Evolutionary conservation across 2,113 vertebrate genomes (phyloP).

Genomic region (Anarhynchus alexandrinus): DNA sequence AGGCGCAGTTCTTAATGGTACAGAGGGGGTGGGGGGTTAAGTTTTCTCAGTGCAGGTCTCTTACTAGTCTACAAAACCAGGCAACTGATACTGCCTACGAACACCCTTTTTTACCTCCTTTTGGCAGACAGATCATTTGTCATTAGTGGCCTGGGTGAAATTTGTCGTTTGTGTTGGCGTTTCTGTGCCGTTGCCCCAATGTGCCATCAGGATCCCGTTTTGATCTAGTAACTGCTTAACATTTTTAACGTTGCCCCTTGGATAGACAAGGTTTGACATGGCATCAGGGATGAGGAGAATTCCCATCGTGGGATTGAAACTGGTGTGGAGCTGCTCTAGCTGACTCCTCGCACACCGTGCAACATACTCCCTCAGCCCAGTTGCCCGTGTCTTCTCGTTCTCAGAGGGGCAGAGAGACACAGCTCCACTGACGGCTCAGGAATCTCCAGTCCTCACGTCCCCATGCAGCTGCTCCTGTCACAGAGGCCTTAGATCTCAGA

Average conservation of each 20-base stretch:
- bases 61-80: not conserved
- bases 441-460: not conserved
- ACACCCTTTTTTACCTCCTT: not conserved
- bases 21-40: not conserved
- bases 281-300: not conserved
- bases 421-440: not conserved
- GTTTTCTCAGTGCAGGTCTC: not conserved
- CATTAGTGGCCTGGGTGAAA: not conserved
- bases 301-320: not conserved
- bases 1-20: not conserved
- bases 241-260: not conserved
- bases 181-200: not conserved
- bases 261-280: not conserved
- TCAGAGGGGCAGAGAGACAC: not conserved
- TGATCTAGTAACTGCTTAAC: not conserved
- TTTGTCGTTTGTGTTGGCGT: not conserved
- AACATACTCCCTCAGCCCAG: not conserved
- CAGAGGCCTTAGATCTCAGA: not conserved
- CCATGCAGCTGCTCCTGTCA: not conserved
- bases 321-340: not conserved
- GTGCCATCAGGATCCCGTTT: not conserved
- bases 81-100: not conserved
- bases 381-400: rapidly evolving
- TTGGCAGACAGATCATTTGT: not conserved
- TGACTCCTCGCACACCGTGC: rapidly evolving